phyloP scores from a whole-genome alignment of 1,140 invertebrate species.

The Anoplolepis gracilipes region DNA sequence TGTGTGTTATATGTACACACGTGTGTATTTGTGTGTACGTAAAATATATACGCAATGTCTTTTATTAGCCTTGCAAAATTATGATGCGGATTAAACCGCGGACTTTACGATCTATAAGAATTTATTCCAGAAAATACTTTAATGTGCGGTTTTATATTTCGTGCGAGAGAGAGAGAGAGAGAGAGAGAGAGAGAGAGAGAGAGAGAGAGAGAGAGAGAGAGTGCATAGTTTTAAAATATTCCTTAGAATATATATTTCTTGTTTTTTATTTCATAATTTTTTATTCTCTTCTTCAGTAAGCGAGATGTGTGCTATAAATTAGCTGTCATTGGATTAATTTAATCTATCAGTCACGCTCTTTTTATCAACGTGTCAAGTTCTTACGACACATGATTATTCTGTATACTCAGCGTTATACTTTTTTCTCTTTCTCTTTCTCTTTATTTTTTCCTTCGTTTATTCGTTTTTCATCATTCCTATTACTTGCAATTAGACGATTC shows the following conservation, averaged over 20 bases:
- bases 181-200: too few species aligned
- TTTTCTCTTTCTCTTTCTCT: neutral
- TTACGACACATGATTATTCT: constrained; percentile 31
- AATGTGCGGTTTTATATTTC: too few species aligned
- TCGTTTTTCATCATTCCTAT: neutral
- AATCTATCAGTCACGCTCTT: constrained; percentile 42
- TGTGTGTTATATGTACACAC: too few species aligned
- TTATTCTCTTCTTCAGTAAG: neutral
- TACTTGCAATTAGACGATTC: constrained; percentile 4
- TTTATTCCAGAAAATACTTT: neutral
- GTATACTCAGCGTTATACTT: constrained; percentile 19
- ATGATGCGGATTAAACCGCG: neutral
- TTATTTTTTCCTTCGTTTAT: too few species aligned
- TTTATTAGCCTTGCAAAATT: constrained; percentile 25
- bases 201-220: too few species aligned
- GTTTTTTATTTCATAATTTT: neutral
- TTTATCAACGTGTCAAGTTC: constrained; percentile 44
- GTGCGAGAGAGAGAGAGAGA: too few species aligned
- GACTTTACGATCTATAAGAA: neutral
- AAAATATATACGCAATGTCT: neutral
- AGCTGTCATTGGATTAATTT: constrained; percentile 20
- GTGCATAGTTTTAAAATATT: neutral
- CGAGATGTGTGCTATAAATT: constrained; percentile 31
- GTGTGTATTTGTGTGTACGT: too few species aligned
- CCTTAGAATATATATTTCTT: neutral